Percentiles rank a stretch among this genome's conserved stretches.
phyloP scores from a whole-genome alignment of 2,888 invertebrate species.

The Drosophila acutilabella region DNA sequence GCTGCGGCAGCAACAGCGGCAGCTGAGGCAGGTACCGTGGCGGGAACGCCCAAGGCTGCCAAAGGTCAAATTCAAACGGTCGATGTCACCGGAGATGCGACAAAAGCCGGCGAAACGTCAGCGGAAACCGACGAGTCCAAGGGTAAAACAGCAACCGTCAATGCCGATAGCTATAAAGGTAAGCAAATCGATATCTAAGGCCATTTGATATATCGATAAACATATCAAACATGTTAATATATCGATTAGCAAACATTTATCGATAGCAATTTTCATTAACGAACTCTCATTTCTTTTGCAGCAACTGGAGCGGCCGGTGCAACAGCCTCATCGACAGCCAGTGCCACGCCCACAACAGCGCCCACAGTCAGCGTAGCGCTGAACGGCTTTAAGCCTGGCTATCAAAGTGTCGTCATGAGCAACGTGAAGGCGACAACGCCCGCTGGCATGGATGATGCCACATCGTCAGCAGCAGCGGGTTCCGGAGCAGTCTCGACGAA shows the following conservation, averaged over 20 bases:
- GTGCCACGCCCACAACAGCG: constrained; percentile 50
- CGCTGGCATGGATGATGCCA: constrained; percentile 23
- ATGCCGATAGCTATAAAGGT: constrained; percentile 51
- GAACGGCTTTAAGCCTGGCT: constrained; percentile 74
- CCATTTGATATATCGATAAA: neutral
- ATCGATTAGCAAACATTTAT: neutral
- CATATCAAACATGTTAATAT: no score
- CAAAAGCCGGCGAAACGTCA: constrained; percentile 39
- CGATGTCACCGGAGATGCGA: constrained; percentile 36
- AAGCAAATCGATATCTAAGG: constrained; percentile 15
- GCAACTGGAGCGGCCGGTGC: constrained; percentile 26
- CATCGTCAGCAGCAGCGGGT: constrained; percentile 1
- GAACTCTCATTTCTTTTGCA: neutral
- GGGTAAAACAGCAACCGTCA: constrained; percentile 26
- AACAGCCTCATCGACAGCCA: constrained; percentile 36
- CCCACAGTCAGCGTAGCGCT: constrained; percentile 55
- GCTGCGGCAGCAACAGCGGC: constrained; percentile 82
- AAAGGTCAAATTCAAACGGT: constrained; percentile 31
- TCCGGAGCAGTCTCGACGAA: constrained; percentile 21
- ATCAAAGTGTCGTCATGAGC: constrained; percentile 69
- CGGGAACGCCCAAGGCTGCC: constrained; percentile 50
- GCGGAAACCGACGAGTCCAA: constrained; percentile 40
- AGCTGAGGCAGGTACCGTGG: constrained; percentile 60
- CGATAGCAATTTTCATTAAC: neutral
- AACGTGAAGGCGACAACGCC: constrained; percentile 51